Percentiles rank a stretch among this genome's conserved stretches.
Evolutionary conservation across 2,888 invertebrate genomes (phyloP).

Genomic region (Rhagonycha lutea): DNA sequence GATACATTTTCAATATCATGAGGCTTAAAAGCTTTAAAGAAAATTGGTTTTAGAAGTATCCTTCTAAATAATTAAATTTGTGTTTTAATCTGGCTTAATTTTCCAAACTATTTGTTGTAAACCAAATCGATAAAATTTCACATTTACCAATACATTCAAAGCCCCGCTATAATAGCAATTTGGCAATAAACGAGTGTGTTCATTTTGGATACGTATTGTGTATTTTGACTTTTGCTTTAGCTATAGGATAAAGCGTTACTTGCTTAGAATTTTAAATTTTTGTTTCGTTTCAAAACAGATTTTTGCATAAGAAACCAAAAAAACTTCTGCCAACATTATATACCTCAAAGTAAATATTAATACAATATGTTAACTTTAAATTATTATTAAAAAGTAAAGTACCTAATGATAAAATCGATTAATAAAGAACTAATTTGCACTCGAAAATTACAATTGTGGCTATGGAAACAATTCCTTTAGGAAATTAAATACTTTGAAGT

Average conservation of each 20-base stretch:
- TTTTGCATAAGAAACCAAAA: neutral
- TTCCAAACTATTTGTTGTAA: neutral
- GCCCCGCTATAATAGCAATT: neutral
- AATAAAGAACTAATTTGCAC: neutral
- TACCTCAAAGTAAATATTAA: neutral
- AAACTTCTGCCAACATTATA: neutral
- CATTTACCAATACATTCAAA: neutral
- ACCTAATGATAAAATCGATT: neutral
- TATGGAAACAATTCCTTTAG: neutral
- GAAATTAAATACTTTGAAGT: neutral
- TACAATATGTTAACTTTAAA: neutral
- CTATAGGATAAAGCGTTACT: neutral
- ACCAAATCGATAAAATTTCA: neutral
- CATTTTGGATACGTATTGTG: neutral
- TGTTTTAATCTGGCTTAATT: neutral
- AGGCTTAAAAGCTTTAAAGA: neutral
- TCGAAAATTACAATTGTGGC: neutral
- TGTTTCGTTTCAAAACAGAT: neutral
- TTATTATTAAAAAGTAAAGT: neutral
- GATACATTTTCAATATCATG: neutral
- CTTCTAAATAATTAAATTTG: neutral
- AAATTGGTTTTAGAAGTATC: neutral
- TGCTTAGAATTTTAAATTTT: neutral
- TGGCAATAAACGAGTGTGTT: neutral
- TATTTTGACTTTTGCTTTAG: neutral